These are phyloP conservation scores for Diarsia mendica DNA, from an alignment of 2,888 invertebrate genomes.

Conservation along the genomic window DNA sequence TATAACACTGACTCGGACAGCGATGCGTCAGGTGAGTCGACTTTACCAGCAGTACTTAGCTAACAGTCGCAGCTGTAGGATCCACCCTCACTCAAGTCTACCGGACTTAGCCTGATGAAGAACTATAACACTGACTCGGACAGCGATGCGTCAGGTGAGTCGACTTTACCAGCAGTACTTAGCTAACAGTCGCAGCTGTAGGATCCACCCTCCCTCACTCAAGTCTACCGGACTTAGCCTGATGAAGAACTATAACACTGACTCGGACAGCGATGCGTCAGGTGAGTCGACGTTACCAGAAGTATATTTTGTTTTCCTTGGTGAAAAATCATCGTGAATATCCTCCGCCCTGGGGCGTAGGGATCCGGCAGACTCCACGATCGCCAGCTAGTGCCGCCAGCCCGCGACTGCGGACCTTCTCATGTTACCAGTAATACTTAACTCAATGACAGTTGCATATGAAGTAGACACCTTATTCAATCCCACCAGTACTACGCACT, in stretches of 20 bases:
- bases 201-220: too few relatives aligned
- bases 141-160: conserved; percentile 80
- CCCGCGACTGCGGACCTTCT: too few relatives aligned
- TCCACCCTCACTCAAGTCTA: conserved; percentile 73
- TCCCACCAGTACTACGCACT: too few relatives aligned
- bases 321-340: too few relatives aligned
- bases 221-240: conserved; percentile 85
- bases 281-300: conserved; percentile 74
- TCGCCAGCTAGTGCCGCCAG: too few relatives aligned
- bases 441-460: too few relatives aligned
- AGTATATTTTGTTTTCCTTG: conserved; percentile 52
- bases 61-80: conserved; percentile 46
- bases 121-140: conserved; percentile 90
- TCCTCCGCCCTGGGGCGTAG: too few relatives aligned
- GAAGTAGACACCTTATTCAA: too few relatives aligned
- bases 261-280: conserved; percentile 84
- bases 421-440: too few relatives aligned
- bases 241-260: conserved; percentile 91
- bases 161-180: conserved; percentile 62
- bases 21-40: conserved; percentile 78
- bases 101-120: conserved; percentile 89
- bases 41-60: conserved; percentile 71
- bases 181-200: too few relatives aligned
- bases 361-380: too few relatives aligned
- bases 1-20: conserved; percentile 90